Conservation (phyloP, 2,888 invertebrate genomes). For the Perdita meconis region DNA sequence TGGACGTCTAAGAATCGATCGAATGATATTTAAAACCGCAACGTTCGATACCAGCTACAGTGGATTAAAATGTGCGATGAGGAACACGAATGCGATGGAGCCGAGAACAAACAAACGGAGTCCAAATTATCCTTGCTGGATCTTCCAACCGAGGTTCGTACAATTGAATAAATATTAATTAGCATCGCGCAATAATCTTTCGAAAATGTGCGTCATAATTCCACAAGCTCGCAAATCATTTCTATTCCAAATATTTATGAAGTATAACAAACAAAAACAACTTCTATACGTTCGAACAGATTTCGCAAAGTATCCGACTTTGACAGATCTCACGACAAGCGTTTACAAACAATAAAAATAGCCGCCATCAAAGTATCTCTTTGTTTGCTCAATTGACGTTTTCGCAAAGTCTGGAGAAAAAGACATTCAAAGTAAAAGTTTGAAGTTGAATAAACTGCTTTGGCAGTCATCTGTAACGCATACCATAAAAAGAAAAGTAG, state of each 20-base stretch:
- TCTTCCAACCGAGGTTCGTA: constrained; percentile 79
- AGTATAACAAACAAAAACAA: no score
- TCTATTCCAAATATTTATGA: no score
- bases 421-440: constrained; percentile 19
- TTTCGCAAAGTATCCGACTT: no score
- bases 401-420: neutral
- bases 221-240: no score
- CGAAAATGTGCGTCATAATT: no score
- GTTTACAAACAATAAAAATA: constrained; percentile 48
- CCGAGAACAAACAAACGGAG: constrained; percentile 39
- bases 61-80: constrained; percentile 66
- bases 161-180: neutral
- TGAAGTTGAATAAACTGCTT: constrained; percentile 27
- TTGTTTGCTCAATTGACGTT: neutral
- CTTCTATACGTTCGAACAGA: no score
- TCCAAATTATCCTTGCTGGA: constrained; percentile 71
- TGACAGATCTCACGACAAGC: constrained; percentile 16
- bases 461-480: constrained; percentile 13
- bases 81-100: constrained; percentile 31
- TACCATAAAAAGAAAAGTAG: constrained; percentile 23
- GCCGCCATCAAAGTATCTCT: neutral
- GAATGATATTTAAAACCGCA: constrained; percentile 46
- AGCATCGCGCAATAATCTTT: neutral
- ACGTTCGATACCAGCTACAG: constrained; percentile 4
- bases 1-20: constrained; percentile 28